Evolutionary conservation across 2,888 invertebrate genomes (phyloP).

Genomic region (Campoplex nolae): DNA sequence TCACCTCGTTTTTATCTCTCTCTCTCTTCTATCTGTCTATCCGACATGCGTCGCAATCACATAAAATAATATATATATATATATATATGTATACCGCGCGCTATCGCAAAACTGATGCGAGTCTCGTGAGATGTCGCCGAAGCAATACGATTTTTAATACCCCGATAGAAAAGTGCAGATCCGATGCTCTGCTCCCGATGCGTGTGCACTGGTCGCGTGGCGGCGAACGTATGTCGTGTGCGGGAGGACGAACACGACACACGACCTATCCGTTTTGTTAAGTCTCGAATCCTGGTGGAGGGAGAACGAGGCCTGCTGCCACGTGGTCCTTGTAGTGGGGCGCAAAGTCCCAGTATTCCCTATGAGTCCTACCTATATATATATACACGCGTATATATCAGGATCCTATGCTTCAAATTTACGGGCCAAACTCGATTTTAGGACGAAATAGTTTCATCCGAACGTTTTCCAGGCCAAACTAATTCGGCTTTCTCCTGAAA

Average conservation of each 20-base stretch:
- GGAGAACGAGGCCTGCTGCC: slow-evolving; percentile 73
- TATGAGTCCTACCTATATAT: slow-evolving; percentile 1
- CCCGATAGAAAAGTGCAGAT: slow-evolving; percentile 16
- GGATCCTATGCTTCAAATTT: not conserved
- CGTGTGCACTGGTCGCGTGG: slow-evolving; percentile 84
- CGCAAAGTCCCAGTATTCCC: slow-evolving; percentile 27
- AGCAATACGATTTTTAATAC: slow-evolving; percentile 30
- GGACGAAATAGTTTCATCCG: not conserved
- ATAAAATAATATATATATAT: not conserved
- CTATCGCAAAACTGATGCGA: not conserved
- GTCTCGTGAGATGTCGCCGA: slow-evolving; percentile 7
- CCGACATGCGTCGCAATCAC: not conserved
- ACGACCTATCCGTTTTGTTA: slow-evolving; percentile 78
- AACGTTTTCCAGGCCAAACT: not conserved
- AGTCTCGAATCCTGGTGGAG: slow-evolving; percentile 69
- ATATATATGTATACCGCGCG: not conserved
- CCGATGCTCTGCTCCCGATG: slow-evolving; percentile 70
- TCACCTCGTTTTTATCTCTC: not conserved
- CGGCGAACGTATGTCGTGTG: slow-evolving; percentile 85
- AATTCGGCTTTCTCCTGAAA: not conserved
- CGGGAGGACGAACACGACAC: slow-evolving; percentile 82
- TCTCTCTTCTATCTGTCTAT: not conserved
- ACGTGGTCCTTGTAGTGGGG: slow-evolving; percentile 74
- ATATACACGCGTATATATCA: not conserved
- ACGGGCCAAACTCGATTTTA: not conserved